Evolutionary conservation across 2,888 invertebrate genomes (phyloP).

Genomic region (Trichopoda pennipes): DNA sequence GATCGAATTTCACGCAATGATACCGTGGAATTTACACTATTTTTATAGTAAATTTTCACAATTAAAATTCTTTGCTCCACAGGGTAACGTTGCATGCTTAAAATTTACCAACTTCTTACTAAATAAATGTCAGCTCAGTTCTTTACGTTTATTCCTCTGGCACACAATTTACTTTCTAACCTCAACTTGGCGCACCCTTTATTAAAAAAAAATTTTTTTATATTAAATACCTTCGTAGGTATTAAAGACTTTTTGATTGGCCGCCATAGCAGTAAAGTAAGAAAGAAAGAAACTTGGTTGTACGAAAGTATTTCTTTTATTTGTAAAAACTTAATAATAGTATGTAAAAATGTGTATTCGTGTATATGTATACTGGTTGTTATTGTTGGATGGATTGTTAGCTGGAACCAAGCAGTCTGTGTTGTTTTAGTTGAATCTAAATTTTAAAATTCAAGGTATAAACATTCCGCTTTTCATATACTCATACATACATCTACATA

Average conservation of each 20-base stretch:
- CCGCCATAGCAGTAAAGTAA: slow-evolving; percentile 11
- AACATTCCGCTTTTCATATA: background rate
- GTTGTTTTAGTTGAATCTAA: slow-evolving; percentile 43
- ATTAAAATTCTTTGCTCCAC: too few relatives aligned
- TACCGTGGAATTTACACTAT: too few relatives aligned
- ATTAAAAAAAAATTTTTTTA: too few relatives aligned
- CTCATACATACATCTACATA: background rate
- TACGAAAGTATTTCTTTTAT: slow-evolving; percentile 18
- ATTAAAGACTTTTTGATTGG: slow-evolving; percentile 5
- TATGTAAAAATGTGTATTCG: slow-evolving; percentile 35
- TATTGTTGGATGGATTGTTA: slow-evolving; percentile 38
- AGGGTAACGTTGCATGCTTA: too few relatives aligned
- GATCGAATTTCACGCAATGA: too few relatives aligned
- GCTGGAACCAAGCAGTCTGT: slow-evolving; percentile 65
- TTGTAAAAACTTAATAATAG: slow-evolving; percentile 13
- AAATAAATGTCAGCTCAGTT: too few relatives aligned
- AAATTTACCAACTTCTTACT: too few relatives aligned
- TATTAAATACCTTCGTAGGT: too few relatives aligned
- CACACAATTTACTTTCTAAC: too few relatives aligned
- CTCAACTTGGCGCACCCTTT: too few relatives aligned
- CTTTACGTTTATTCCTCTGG: too few relatives aligned
- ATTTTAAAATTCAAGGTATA: slow-evolving; percentile 46
- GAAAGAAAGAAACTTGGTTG: slow-evolving; percentile 46
- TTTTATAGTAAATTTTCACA: too few relatives aligned
- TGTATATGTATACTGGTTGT: slow-evolving; percentile 29